phyloP scores from a whole-genome alignment of 1,140 invertebrate genomes.

The Cecropterus lyciades region DNA sequence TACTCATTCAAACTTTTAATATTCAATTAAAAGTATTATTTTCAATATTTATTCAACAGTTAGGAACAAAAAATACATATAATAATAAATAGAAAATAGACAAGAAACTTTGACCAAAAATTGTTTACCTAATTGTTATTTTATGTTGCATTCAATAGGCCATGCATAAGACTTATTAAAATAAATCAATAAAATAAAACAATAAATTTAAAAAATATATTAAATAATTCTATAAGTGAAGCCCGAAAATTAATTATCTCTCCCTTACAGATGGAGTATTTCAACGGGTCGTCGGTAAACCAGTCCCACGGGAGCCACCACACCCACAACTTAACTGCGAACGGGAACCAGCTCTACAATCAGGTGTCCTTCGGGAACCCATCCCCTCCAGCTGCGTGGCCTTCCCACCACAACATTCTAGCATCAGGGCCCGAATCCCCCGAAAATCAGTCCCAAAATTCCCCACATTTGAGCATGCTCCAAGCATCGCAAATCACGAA shows the following conservation, averaged over 20 bases:
- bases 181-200: no score
- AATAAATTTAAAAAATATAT: no score
- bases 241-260: neutral
- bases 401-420: constrained; percentile 75
- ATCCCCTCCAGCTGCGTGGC: constrained; percentile 67
- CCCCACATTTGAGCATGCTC: constrained; percentile 74
- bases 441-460: constrained; percentile 73
- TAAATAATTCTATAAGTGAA: no score
- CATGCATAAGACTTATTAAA: no score
- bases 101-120: no score
- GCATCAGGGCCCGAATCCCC: constrained; percentile 72
- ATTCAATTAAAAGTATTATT: no score
- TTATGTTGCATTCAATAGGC: no score
- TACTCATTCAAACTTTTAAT: no score
- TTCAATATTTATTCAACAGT: no score
- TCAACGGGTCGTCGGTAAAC: constrained; percentile 83
- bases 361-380: constrained; percentile 77
- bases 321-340: constrained; percentile 66
- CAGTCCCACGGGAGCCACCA: constrained; percentile 73
- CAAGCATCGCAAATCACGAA: constrained; percentile 78
- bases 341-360: constrained; percentile 79
- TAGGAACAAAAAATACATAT: no score
- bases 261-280: constrained; percentile 86
- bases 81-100: no score
- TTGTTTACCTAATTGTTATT: no score